These are phyloP conservation scores for Phasianus colchicus DNA, from an alignment of 2,113 vertebrate genomes.

Conservation along the genomic window DNA sequence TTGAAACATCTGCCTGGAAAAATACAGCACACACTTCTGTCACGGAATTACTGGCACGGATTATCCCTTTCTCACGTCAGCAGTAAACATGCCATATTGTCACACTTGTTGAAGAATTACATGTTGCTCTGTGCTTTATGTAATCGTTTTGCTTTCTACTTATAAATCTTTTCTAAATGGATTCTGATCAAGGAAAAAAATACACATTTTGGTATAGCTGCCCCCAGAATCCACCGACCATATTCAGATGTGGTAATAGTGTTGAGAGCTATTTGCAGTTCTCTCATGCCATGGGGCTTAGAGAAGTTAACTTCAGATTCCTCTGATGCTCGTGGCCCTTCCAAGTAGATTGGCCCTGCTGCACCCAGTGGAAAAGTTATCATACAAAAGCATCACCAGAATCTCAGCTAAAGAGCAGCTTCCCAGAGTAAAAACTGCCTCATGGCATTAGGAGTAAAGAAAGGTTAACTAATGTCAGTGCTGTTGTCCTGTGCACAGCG, in stretches of 20 bases:
- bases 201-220: constrained; percentile 14
- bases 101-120: background rate
- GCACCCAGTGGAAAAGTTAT: background rate
- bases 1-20: constrained; percentile 30
- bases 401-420: constrained; percentile 41
- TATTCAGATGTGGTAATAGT: background rate
- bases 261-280: background rate
- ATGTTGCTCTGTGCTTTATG: background rate
- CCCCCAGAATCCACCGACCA: constrained; percentile 4
- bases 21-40: background rate
- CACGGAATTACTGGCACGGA: background rate
- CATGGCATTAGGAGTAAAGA: background rate
- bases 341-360: background rate
- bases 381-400: constrained; percentile 14
- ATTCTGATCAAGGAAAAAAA: constrained; percentile 6
- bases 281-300: background rate
- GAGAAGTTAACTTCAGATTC: constrained; percentile 37
- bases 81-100: background rate
- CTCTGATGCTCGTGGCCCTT: background rate
- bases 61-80: background rate
- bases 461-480: background rate
- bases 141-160: background rate
- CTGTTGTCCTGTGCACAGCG: fast-evolving
- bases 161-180: background rate
- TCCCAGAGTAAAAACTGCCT: background rate